Evolutionary conservation across 2,888 invertebrate genomes (phyloP), one percentile per base, ranked within the genome.

Genomic region (Cancer borealis): DNA sequence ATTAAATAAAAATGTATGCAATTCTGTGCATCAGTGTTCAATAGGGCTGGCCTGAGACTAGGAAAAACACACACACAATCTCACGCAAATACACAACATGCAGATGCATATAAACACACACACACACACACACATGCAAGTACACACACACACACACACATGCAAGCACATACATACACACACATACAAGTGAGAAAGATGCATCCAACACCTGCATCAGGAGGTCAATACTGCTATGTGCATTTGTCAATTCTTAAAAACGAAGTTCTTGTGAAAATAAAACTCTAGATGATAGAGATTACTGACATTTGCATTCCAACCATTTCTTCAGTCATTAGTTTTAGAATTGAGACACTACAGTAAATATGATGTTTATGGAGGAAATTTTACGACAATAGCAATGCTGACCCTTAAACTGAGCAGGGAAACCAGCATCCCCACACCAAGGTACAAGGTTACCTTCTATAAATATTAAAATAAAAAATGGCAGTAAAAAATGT

Each of bases 401-500:
- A 79, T 91, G 79, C 47, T 91, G 30, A 91, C 91, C 73, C 79
- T 79, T 17, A 46, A 6, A 54, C 45, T 91, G 91, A 54, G 39
- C 84, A 84, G 84, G 66, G 84, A 87, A 45, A 92, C 66, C 90
- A 87, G 66, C 79, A 79, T 91, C 91, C 79, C 92, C 92, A 66
- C 60, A 90, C 45, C 45, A 92, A 94, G 92, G 92, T 92, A 94
- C 94, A 60, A 66, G 47, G 92, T 73, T n/a, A 26, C 94, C 91
- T 92, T 92, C 88, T 66, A 92, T 91, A 92, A 66, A 92, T 90
- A 92, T 54, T 91, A 88, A 94, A 92, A 87, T 90, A 60, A 91
- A 94, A 87, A 94, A 92, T 94, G 94, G 94, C 94, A 94, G 94
- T 94, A 94, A 92, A 92, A 92, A 94, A 92, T 90, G 88, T 94